Base-by-base conservation (phyloP, 1,140 invertebrate genomes). In the Nasonia longicornis region DNA sequence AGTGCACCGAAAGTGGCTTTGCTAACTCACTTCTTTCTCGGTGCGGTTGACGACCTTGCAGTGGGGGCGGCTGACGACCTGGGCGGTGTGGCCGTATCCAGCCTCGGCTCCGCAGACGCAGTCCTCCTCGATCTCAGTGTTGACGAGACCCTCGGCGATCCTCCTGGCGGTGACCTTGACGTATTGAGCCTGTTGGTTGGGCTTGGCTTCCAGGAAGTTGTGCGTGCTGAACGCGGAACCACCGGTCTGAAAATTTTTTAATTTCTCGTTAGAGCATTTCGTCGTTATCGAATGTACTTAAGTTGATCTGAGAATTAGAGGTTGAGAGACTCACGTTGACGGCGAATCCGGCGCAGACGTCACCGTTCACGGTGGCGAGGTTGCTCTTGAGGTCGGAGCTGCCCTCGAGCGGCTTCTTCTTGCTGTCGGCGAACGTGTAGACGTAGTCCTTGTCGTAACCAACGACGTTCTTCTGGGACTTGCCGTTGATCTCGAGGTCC, bases 321-420 rank as follows among this genome's bases (percentile, higher is more conserved):
- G 38, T 42, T 42, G 66, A 67, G 11, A 11, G 7, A 88, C 89
- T 90, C 85, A 93, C 92, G 20, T 85, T 84, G 48, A 91, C 81
- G 6, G 91, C 90, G 77, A 92, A 92, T 48, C 92, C 91, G 79
- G 92, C 91, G 79, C 93, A 93, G 85, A 92, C 92, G 83, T 94
- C 93, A 22, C 79, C 83, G 74, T 85, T 87, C 38, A 90, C 83
- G 38, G 92, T 91, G 31, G 86, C 86, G 11, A 94, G 81, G 64
- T 93, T 92, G 29, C 87, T 87, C 72, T 90, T 91, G 8, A 91
- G 77, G 14, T 92, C 91, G 22, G 86, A 79, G 63, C 84, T 91
- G 70, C 92, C 92, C 79, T 88, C 87, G 0, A 92, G 85, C 1
- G 90, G 89, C 82, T 91, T 92, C 84, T 93, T 94, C 86, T 94